These are phyloP conservation scores for Agapostemon virescens DNA, from an alignment of 2,888 invertebrate genomes.

Conservation along the genomic window DNA sequence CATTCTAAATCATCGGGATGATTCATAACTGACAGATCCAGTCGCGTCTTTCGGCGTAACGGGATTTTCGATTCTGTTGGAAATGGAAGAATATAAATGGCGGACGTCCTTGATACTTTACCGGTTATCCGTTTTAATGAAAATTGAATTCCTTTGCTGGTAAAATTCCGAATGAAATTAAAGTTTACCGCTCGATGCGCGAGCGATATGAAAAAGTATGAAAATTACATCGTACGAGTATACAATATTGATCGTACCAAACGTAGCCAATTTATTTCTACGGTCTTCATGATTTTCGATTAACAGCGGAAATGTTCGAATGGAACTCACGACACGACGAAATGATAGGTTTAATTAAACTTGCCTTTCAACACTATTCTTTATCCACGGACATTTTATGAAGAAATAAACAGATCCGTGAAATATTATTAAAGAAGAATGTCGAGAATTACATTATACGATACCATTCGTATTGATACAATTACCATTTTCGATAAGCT, in stretches of 20 bases:
- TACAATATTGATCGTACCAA: not conserved
- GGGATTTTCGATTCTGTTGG: conserved; percentile 24
- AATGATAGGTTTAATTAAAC: not conserved
- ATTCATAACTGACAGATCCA: conserved; percentile 18
- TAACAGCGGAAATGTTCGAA: not conserved
- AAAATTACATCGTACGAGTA: not conserved
- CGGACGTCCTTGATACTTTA: conserved; percentile 10
- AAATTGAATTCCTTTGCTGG: conserved; percentile 32
- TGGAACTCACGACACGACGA: not conserved
- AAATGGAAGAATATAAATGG: conserved; percentile 9
- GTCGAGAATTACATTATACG: no score
- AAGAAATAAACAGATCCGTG: not conserved
- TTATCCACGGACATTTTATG: not conserved
- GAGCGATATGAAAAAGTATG: not conserved
- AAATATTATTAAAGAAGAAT: not conserved
- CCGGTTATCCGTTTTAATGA: conserved; percentile 15
- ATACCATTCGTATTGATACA: no score
- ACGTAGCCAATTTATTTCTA: not conserved
- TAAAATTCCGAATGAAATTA: conserved; percentile 2
- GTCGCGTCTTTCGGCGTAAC: conserved; percentile 12
- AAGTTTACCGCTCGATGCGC: not conserved
- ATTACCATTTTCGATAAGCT: no score
- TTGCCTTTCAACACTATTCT: no score
- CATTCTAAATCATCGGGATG: conserved; percentile 22
- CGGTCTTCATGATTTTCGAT: not conserved